Evolutionary conservation across 2,888 invertebrate genomes (phyloP).

Genomic region (Drosophila nigritarsus): DNA sequence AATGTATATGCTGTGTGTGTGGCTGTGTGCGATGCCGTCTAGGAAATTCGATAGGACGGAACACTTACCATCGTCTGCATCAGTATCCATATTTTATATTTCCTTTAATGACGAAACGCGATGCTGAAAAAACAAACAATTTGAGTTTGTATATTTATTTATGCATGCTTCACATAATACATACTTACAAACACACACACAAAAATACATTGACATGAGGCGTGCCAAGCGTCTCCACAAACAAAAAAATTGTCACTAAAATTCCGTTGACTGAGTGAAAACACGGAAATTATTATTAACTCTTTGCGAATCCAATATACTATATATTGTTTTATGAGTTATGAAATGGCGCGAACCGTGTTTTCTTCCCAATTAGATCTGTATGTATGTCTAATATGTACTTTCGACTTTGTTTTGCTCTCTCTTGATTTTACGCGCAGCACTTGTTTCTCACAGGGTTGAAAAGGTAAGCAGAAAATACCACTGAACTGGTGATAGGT

Average conservation of each 20-base stretch:
- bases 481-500: constrained; percentile 20
- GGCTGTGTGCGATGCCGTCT: constrained; percentile 6
- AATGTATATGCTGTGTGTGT: background rate
- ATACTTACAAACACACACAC: constrained; percentile 12
- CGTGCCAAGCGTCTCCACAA: constrained; percentile 24
- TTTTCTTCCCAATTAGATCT: constrained; percentile 48
- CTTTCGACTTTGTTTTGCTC: constrained; percentile 45
- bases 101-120: constrained; percentile 6
- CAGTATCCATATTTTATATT: constrained; percentile 41
- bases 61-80: constrained; percentile 50
- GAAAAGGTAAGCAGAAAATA: constrained; percentile 81
- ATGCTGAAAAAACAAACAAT: constrained; percentile 27
- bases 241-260: constrained; percentile 16
- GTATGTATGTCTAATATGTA: constrained; percentile 33
- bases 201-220: constrained; percentile 16
- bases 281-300: background rate
- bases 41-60: background rate
- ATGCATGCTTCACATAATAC: constrained; percentile 27
- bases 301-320: background rate
- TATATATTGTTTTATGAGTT: constrained; percentile 23
- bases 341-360: constrained; percentile 50
- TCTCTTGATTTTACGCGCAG: constrained; percentile 31
- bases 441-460: constrained; percentile 47
- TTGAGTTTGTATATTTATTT: constrained; percentile 34
- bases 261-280: constrained; percentile 12